Evolutionary conservation across 1,140 invertebrate genomes (phyloP), one percentile per base, ranked within the genome.

Genomic region (Cydia amplana): DNA sequence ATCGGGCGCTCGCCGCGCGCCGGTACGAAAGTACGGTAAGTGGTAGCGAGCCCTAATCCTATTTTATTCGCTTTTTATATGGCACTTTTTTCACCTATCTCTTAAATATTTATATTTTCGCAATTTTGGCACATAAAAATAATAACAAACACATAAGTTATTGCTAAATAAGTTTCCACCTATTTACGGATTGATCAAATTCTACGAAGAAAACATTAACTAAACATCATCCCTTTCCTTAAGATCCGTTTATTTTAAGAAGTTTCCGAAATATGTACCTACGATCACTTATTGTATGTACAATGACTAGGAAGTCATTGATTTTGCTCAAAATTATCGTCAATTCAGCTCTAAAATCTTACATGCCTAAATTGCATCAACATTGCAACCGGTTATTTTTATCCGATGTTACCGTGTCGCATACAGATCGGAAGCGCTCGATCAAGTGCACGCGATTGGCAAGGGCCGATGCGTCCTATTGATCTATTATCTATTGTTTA

Each of bases 1-100:
- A 49, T 51, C 74, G 74, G 18, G 74, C 77, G 25, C 60, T 72
- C 78, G 64, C 63, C 73, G 83, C 77, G 77, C 81, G 81, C 74
- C 81, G 78, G 28, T 7, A 18, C 28, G 55, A 60, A 60, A 23
- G 55, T 70, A 10, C 28, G 65, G 65, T n/a, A n/a, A n/a, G 14
- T 36, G 36, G 65, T 18, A 6, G 28, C 16, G 65, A 43, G 65
- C 25, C 65, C 32, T 70, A 18, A n/a, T n/a, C n/a, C n/a, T n/a
- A n/a, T n/a, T 70, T 70, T 70, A 70, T 60, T 20, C 3, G 55
- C 9, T 23, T 60, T 23, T 18, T 2, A 3, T 18, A 7, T 18
- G 9, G 4, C 2, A n/a, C 4, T 55, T 55, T 55, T n/a, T n/a
- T 6, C 1, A 9, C 12, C 18, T 20, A 10, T 10, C 55, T 20